Conservation (phyloP, 2,113 vertebrate genomes). For the Ctenomys sociabilis region DNA sequence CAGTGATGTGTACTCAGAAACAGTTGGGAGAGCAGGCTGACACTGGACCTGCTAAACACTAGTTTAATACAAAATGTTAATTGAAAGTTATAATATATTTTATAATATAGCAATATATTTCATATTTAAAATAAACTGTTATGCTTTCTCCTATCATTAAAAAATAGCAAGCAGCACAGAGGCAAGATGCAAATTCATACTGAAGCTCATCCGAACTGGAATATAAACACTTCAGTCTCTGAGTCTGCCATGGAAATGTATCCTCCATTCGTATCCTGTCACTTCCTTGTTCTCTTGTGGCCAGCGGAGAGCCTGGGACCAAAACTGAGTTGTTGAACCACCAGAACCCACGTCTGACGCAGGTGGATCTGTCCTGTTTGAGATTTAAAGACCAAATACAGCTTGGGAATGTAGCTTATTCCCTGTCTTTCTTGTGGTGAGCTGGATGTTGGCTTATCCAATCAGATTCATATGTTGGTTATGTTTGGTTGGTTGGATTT, state of each 20-base stretch:
- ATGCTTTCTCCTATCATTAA: conserved; percentile 86
- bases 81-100: conserved; percentile 86
- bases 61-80: conserved; percentile 83
- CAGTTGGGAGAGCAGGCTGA: conserved; percentile 79
- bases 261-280: background rate
- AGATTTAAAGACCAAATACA: background rate
- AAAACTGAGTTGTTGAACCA: background rate
- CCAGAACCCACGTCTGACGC: background rate
- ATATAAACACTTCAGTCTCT: conserved; percentile 61
- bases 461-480: background rate
- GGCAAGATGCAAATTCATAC: conserved; percentile 83
- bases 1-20: conserved; percentile 84
- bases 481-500: background rate
- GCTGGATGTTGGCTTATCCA: background rate
- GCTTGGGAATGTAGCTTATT: background rate
- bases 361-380: conserved; percentile 28
- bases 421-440: background rate
- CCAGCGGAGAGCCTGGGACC: conserved; percentile 51
- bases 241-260: conserved; percentile 61
- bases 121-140: conserved; percentile 90
- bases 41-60: conserved; percentile 54
- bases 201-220: conserved; percentile 73
- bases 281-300: conserved; percentile 46
- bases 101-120: conserved; percentile 89
- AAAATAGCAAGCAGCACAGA: conserved; percentile 86